These are phyloP conservation scores for Chrysolina americana DNA, from an alignment of 2,888 invertebrate genomes.

Conservation along the genomic window DNA sequence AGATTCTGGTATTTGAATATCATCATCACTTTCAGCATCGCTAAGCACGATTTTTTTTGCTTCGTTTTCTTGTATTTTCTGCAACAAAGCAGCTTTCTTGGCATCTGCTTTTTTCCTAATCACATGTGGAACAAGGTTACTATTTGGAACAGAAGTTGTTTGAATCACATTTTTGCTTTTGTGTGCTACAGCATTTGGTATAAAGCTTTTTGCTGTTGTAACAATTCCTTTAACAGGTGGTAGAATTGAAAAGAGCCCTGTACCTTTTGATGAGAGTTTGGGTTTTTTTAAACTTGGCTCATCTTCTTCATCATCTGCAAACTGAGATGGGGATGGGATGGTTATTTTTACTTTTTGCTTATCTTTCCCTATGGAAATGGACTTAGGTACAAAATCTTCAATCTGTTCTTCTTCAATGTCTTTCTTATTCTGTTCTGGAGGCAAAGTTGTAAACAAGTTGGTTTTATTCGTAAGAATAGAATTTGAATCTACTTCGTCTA, in stretches of 20 bases:
- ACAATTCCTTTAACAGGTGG: conserved; percentile 60
- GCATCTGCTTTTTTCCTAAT: conserved; percentile 49
- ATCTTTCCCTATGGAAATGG: conserved; percentile 49
- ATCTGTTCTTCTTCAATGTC: conserved; percentile 56
- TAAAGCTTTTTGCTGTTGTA: conserved; percentile 57
- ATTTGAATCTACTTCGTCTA: conserved; percentile 8
- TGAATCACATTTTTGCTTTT: conserved; percentile 46
- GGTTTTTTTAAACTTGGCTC: conserved; percentile 54
- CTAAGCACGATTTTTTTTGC: conserved; percentile 44
- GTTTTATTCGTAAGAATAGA: conserved; percentile 14
- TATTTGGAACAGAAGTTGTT: conserved; percentile 9
- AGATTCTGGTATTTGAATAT: conserved; percentile 65
- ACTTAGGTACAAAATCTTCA: conserved; percentile 63
- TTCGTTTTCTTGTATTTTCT: conserved; percentile 38
- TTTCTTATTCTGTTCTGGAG: conserved; percentile 50
- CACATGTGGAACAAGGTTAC: conserved; percentile 42
- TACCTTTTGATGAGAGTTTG: conserved; percentile 54
- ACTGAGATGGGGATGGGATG: conserved; percentile 61
- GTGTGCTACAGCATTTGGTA: conserved; percentile 55
- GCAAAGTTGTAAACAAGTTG: conserved; percentile 55
- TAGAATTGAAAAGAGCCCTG: conserved; percentile 59
- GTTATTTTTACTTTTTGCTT: conserved; percentile 61
- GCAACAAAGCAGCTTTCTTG: conserved; percentile 41
- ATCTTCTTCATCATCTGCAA: conserved; percentile 53
- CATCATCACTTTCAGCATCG: conserved; percentile 61